phyloP scores from a whole-genome alignment of 2,888 invertebrate genomes.

The Phrixothrix hirtus region DNA sequence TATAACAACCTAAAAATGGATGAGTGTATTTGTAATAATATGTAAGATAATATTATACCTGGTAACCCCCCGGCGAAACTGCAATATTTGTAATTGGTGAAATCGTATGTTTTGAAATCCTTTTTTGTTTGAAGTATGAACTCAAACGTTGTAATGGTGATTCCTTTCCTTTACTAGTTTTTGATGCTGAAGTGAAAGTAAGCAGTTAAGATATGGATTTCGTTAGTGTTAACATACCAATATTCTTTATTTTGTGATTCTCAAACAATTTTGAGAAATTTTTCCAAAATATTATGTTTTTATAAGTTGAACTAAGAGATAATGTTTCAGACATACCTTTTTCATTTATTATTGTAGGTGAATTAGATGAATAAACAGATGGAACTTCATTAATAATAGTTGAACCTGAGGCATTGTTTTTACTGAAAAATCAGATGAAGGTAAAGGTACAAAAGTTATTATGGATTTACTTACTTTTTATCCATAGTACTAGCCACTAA shows the following conservation, averaged over 20 bases:
- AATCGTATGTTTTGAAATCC: not conserved
- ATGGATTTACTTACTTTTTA: not conserved
- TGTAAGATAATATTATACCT: not conserved
- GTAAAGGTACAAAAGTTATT: too few relatives aligned
- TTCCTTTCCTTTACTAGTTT: not conserved
- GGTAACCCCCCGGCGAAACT: slow-evolving; percentile 2
- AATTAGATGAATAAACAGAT: too few relatives aligned
- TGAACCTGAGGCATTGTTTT: too few relatives aligned
- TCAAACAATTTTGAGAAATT: slow-evolving; percentile 4
- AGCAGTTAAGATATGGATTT: not conserved
- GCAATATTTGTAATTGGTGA: slow-evolving; percentile 1
- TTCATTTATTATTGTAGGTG: too few relatives aligned
- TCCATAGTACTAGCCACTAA: slow-evolving; percentile 9
- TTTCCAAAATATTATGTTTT: slow-evolving; percentile 9
- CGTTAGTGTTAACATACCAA: slow-evolving; percentile 1
- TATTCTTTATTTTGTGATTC: not conserved
- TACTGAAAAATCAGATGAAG: too few relatives aligned
- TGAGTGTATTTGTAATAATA: too few relatives aligned
- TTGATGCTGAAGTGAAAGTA: not conserved
- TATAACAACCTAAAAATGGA: too few relatives aligned
- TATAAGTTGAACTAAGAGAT: too few relatives aligned
- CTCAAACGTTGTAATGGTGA: slow-evolving; percentile 3
- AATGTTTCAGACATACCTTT: too few relatives aligned
- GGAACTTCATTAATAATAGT: too few relatives aligned
- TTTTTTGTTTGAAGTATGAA: slow-evolving; percentile 5